Evolutionary conservation across 2,113 vertebrate species (phyloP), one percentile per base, ranked within the genome.

Genomic region (Scomber scombrus): DNA sequence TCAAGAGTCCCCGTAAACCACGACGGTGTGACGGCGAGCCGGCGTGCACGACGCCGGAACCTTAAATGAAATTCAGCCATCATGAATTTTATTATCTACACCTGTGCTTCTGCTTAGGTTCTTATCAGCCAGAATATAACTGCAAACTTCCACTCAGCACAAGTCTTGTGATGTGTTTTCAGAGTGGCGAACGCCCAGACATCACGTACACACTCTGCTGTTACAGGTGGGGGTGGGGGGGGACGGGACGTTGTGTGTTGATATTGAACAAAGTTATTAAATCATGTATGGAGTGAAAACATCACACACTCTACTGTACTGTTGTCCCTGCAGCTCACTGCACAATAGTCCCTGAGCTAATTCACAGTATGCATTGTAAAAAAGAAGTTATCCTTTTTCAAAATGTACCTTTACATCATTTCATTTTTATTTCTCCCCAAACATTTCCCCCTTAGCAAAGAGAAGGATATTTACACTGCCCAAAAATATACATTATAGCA

Each of bases 321-420:
- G 34, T 49, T 50, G 7, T 14, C 21, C 6, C 19, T 31, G 29
- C 15, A 16, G 54, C 62, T 72, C 23, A 10, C 14, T 14, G 55
- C 19, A 15, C 16, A 40, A 69, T 19, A 11, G 29, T 81, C 88
- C 84, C 84, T 81, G 77, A 91, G 85, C 51, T 79, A 56, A 69
- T 55, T 23, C 8, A 60, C 16, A 29, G 10, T 13, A 13, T 61
- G 7, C 23, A 26, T 26, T 34, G 18, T 46, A 45, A 34, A 74
- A 76, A 23, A 75, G 49, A 57, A 57, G 0, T 47, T 63, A 14
- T 19, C 52, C 10, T 55, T 8, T 14, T 47, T 70, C 64, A 69
- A 46, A 82, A 68, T 49, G 2, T 15, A 19, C 54, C 23, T 81
- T 77, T 61, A 19, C 8, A 16, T 50, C 4, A 63, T 51, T 62